Conservation (phyloP, 2,888 invertebrate species). For the Criorhina ranunculi region DNA sequence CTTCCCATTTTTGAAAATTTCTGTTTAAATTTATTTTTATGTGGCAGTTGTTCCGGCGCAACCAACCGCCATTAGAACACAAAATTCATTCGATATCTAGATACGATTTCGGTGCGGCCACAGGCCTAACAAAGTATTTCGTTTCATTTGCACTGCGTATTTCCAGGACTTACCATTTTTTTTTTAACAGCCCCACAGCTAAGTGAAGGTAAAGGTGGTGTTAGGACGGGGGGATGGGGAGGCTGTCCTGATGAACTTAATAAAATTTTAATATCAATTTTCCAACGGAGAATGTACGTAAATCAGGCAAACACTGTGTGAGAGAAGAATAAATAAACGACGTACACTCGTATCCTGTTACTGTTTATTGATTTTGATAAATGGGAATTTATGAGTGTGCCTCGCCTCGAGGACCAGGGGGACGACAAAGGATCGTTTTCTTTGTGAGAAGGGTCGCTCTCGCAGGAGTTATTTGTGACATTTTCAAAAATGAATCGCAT, state of each 20-base stretch:
- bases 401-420: not conserved
- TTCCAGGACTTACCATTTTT: constrained; percentile 18
- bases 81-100: constrained; percentile 66
- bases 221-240: not conserved
- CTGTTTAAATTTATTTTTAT: constrained; percentile 63
- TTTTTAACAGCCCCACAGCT: not conserved
- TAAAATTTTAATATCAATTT: constrained; percentile 73
- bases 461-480: constrained; percentile 11
- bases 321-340: constrained; percentile 25
- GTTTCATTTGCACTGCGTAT: constrained; percentile 41
- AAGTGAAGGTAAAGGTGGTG: too few relatives aligned
- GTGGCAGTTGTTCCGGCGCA: constrained; percentile 54
- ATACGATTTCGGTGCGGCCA: constrained; percentile 57
- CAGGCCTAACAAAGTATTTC: constrained; percentile 36
- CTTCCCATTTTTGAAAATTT: constrained; percentile 36
- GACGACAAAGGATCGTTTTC: too few relatives aligned
- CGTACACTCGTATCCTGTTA: constrained; percentile 45
- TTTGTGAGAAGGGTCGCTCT: not conserved
- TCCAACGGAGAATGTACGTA: constrained; percentile 49
- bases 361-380: constrained; percentile 75
- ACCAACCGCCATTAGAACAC: constrained; percentile 58
- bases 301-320: constrained; percentile 25
- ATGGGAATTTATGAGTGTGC: constrained; percentile 61
- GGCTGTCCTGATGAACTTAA: constrained; percentile 55
- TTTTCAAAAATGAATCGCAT: constrained; percentile 16